phyloP scores from a whole-genome alignment of 2,113 vertebrate species.

The Rhea americana region DNA sequence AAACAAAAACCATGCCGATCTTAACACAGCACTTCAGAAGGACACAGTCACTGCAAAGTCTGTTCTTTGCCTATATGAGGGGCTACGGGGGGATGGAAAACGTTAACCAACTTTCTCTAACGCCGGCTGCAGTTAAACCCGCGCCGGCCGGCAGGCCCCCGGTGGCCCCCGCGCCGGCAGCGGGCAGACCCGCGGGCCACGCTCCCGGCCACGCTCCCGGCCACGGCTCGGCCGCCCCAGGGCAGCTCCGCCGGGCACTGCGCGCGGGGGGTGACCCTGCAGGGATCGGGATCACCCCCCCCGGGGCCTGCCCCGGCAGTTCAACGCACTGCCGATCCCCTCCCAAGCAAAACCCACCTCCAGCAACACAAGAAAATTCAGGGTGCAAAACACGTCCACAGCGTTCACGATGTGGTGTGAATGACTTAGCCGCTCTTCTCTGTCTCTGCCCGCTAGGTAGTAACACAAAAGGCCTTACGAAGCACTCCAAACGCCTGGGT shows the following conservation, averaged over 20 bases:
- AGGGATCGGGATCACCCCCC: neutral
- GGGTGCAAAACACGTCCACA: neutral
- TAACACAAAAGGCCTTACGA: neutral
- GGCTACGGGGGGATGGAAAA: neutral
- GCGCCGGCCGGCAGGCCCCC: neutral
- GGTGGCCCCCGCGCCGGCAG: neutral
- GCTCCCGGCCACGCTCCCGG: neutral
- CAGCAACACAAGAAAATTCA: neutral
- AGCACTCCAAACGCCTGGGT: neutral
- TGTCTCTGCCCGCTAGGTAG: neutral
- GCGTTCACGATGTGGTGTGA: neutral
- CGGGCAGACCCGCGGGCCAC: neutral
- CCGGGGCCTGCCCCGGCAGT: neutral
- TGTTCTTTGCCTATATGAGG: neutral
- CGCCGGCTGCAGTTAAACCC: neutral
- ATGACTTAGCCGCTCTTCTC: neutral
- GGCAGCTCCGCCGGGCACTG: rapidly evolving
- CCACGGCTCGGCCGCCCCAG: rapidly evolving
- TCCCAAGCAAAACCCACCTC: neutral
- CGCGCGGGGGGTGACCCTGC: neutral
- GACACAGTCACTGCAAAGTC: neutral
- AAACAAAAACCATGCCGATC: neutral
- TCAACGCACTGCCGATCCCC: neutral
- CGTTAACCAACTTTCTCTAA: neutral
- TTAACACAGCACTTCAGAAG: neutral